Conservation (phyloP, 1,140 invertebrate genomes). For the Drosophila virilis region DNA sequence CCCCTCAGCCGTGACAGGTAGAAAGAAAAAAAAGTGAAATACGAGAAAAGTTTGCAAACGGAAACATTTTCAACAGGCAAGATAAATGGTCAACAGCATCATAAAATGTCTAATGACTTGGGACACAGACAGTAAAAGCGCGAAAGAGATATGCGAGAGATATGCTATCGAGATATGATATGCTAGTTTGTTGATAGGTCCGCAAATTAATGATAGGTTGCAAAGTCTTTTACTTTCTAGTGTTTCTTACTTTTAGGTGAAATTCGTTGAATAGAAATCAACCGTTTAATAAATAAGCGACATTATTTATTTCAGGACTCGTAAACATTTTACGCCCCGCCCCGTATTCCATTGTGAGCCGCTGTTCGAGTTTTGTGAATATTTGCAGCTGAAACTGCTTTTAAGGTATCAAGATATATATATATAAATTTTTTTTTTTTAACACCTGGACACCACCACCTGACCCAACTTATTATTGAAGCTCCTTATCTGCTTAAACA, state of each 20-base stretch:
- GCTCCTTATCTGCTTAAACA: constrained; percentile 12
- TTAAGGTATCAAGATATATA: background rate
- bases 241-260: no score
- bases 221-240: constrained; percentile 6
- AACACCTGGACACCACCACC: background rate
- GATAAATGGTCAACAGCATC: constrained; percentile 21
- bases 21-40: constrained; percentile 24
- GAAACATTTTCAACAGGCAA: constrained; percentile 23
- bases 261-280: no score
- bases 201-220: constrained; percentile 4
- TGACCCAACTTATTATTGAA: background rate
- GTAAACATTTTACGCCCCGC: no score
- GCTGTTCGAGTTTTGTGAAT: background rate
- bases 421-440: no score
- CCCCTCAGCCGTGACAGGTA: constrained; percentile 29
- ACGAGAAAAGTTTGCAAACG: constrained; percentile 24
- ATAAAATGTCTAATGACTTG: constrained; percentile 26
- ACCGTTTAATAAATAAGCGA: no score
- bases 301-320: no score
- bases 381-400: background rate
- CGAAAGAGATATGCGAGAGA: background rate
- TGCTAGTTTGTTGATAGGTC: constrained; percentile 22
- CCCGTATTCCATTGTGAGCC: no score
- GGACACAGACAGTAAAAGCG: background rate
- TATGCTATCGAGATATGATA: background rate